These are phyloP conservation scores for Zaprionus bogoriensis DNA, from an alignment of 2,888 invertebrate genomes.

Conservation along the genomic window DNA sequence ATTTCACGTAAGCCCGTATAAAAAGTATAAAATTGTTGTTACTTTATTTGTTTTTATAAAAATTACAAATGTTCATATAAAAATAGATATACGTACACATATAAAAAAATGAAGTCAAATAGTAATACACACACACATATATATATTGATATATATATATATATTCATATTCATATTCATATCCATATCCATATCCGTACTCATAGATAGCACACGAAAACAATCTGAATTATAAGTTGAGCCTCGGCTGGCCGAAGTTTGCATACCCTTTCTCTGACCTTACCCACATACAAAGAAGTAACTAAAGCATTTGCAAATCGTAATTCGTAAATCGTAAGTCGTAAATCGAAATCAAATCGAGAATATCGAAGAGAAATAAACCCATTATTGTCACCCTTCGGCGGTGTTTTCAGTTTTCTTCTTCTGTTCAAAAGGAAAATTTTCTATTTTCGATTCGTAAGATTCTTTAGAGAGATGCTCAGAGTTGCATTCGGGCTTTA, in stretches of 20 bases:
- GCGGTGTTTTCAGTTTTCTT: constrained; percentile 15
- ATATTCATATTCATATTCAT: constrained; percentile 14
- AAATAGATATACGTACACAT: constrained; percentile 69
- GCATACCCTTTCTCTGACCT: constrained; percentile 28
- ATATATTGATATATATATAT: constrained; percentile 10
- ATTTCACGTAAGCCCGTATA: constrained; percentile 70
- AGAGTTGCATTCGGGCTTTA: neutral
- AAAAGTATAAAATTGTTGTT: constrained; percentile 72
- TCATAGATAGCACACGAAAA: constrained; percentile 10
- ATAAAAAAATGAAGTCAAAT: constrained; percentile 62
- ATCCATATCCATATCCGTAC: constrained; percentile 12
- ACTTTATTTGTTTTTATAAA: constrained; percentile 57
- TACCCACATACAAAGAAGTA: neutral
- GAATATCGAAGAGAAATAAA: constrained; percentile 4
- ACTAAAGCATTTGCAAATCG: neutral
- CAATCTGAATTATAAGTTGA: constrained; percentile 4
- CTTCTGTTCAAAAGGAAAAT: neutral
- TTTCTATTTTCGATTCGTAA: neutral
- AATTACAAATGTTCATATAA: constrained; percentile 74
- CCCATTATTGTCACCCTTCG: constrained; percentile 16
- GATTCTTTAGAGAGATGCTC: neutral
- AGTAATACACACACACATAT: constrained; percentile 48
- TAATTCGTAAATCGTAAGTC: no score
- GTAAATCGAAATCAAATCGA: no score
- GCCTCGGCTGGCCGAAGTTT: constrained; percentile 24